A percentile compares a stretch with the other conserved stretches of the same genome.
Conservation (phyloP, 2,113 vertebrate species). For the Scartelaos histophorus region DNA sequence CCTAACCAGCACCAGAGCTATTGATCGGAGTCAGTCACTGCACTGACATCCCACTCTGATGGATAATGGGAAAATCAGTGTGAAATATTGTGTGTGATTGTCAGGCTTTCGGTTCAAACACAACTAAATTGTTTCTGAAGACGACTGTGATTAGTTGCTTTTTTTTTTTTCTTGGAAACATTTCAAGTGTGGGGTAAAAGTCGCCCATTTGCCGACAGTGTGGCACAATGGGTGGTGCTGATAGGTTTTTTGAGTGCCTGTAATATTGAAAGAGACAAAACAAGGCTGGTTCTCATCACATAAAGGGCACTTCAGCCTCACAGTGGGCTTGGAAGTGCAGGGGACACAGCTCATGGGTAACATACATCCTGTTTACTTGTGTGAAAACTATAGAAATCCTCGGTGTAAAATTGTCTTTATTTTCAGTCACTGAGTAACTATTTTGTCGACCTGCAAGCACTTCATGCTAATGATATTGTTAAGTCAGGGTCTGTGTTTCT, state of each 20-base stretch:
- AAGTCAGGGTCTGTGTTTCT: no score
- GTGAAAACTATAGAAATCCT: no score
- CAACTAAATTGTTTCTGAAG: constrained; percentile 16
- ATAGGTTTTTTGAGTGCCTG: constrained; percentile 20
- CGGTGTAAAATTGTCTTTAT: no score
- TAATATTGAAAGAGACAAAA: constrained; percentile 20
- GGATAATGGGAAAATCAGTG: constrained; percentile 51
- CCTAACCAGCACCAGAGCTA: constrained; percentile 35
- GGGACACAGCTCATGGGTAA: not conserved
- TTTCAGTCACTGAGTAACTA: no score
- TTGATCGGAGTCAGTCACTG: constrained; percentile 54
- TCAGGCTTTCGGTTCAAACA: constrained; percentile 27
- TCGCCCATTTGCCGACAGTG: constrained; percentile 15
- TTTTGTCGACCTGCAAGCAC: no score
- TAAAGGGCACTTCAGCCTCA: constrained; percentile 50
- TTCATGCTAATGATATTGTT: no score
- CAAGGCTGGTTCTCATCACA: not conserved
- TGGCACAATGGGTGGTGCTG: constrained; percentile 7
- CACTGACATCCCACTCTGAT: constrained; percentile 48
- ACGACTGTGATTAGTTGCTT: constrained; percentile 17
- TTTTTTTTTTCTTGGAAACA: constrained; percentile 6
- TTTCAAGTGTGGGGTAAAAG: constrained; percentile 28
- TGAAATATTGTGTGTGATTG: constrained; percentile 35
- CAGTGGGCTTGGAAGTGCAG: constrained; percentile 14
- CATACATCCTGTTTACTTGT: not conserved